A percentile compares a stretch with the other conserved stretches of the same genome.
phyloP scores from a whole-genome alignment of 2,113 vertebrate genomes.

The Sardina pilchardus region DNA sequence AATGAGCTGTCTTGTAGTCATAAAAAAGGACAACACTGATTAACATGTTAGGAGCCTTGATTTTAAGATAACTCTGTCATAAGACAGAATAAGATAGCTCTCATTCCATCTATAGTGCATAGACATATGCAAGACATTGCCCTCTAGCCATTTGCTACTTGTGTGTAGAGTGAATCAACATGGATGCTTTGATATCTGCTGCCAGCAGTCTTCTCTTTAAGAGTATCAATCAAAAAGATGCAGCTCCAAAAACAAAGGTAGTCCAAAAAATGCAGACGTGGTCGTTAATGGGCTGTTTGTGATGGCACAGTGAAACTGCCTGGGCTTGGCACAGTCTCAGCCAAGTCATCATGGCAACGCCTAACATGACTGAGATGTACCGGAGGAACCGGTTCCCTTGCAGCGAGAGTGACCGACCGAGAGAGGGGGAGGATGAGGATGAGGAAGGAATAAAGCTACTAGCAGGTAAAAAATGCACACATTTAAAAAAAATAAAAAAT shows the following conservation, averaged over 20 bases:
- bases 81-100: too few relatives aligned
- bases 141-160: not conserved
- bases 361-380: slow-evolving; percentile 51
- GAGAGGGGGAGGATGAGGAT: not conserved
- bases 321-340: not conserved
- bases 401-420: not conserved
- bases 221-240: not conserved
- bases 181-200: not conserved
- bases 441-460: too few relatives aligned
- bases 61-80: not conserved
- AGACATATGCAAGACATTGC: not conserved
- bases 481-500: too few relatives aligned
- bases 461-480: too few relatives aligned
- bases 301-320: not conserved
- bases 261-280: not conserved
- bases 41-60: not conserved
- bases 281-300: not conserved
- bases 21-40: not conserved
- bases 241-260: not conserved
- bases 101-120: too few relatives aligned
- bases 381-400: slow-evolving; percentile 46
- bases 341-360: slow-evolving; percentile 49
- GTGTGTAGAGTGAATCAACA: not conserved
- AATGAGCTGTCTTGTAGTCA: not conserved
- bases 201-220: not conserved